Conservation (phyloP, 2,113 vertebrate species). For the Saguinus midas region DNA sequence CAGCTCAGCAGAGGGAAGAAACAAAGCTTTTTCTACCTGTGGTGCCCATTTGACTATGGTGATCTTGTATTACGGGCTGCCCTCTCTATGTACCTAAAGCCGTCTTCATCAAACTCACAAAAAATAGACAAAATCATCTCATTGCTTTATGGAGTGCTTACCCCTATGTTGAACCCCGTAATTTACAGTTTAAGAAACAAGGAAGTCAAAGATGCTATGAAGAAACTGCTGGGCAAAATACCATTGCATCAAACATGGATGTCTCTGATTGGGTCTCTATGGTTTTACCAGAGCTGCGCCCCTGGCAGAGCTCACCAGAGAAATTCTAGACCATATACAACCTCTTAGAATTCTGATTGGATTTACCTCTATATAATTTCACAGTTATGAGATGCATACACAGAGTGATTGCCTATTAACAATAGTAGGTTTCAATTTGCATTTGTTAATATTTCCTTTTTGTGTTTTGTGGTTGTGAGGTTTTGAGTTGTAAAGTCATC, state of each 20-base stretch:
- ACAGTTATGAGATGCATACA: background rate
- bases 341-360: background rate
- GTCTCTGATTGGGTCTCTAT: background rate
- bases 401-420: background rate
- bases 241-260: background rate
- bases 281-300: background rate
- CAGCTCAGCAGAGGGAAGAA: conserved; percentile 67
- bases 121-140: conserved; percentile 71
- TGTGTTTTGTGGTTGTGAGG: background rate
- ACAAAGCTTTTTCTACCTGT: conserved; percentile 80
- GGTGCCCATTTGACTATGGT: conserved; percentile 76
- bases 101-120: conserved; percentile 67
- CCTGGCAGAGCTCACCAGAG: background rate
- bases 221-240: conserved; percentile 50
- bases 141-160: conserved; percentile 68
- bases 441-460: background rate
- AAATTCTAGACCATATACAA: background rate
- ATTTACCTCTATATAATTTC: background rate
- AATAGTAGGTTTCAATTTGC: background rate
- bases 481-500: background rate
- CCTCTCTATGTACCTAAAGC: conserved; percentile 76
- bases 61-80: conserved; percentile 70
- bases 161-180: conserved; percentile 75
- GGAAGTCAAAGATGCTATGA: conserved; percentile 70
- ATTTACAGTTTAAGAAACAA: conserved; percentile 77